Evolutionary conservation across 2,888 invertebrate genomes (phyloP).

Genomic region (Cistogaster globosa): DNA sequence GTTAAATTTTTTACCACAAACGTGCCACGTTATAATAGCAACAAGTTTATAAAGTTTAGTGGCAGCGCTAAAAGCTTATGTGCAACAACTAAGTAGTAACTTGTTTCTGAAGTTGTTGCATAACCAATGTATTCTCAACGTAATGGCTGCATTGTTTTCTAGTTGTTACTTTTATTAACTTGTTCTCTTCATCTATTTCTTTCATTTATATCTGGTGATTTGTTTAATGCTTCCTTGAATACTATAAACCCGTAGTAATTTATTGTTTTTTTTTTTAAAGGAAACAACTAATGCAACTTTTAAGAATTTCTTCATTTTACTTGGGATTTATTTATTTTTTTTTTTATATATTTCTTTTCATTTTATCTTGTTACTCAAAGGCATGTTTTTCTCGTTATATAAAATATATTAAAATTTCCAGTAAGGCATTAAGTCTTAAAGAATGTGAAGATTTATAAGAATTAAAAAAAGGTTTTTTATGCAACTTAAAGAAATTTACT

Average conservation of each 20-base stretch:
- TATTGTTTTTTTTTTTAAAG: conserved; percentile 42
- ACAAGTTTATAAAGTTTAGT: conserved; percentile 29
- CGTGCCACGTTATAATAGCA: not conserved
- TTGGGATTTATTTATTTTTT: too few species aligned
- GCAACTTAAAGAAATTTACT: too few species aligned
- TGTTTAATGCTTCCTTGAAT: conserved; percentile 17
- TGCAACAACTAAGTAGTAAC: conserved; percentile 30
- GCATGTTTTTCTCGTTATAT: too few species aligned
- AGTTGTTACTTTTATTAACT: conserved; percentile 28
- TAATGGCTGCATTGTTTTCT: conserved; percentile 10
- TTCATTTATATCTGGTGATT: not conserved
- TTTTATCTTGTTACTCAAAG: too few species aligned
- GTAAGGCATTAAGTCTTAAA: too few species aligned
- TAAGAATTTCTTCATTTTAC: conserved; percentile 12
- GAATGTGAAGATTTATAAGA: too few species aligned
- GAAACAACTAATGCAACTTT: conserved; percentile 25
- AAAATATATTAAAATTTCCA: too few species aligned
- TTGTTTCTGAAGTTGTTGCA: conserved; percentile 42
- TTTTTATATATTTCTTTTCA: not conserved
- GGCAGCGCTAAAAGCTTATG: conserved; percentile 18
- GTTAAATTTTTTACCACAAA: not conserved
- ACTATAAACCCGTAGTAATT: conserved; percentile 24
- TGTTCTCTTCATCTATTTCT: not conserved
- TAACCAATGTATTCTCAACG: conserved; percentile 27
- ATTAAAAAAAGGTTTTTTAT: too few species aligned